These are phyloP conservation scores for Buceros bicornis DNA, from an alignment of 2,797 vertebrate species.

Conservation along the genomic window DNA sequence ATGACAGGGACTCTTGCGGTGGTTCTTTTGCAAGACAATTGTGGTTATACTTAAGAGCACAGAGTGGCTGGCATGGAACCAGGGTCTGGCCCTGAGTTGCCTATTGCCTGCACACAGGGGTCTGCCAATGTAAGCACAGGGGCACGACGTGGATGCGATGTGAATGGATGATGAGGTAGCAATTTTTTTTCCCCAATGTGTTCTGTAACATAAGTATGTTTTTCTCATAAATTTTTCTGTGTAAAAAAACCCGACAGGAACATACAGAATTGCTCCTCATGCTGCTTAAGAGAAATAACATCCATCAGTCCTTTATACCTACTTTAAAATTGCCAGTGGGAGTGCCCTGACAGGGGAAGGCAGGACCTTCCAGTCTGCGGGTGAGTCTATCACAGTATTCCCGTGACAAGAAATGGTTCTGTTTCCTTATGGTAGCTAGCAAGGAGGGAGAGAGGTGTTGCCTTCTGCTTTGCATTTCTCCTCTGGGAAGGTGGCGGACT, in stretches of 20 bases:
- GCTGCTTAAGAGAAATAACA: not conserved
- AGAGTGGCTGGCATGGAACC: not conserved
- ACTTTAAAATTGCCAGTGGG: not conserved
- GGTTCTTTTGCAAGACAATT: not conserved
- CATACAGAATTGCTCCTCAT: not conserved
- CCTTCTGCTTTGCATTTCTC: not conserved
- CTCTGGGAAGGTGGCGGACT: not conserved
- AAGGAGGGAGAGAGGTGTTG: not conserved
- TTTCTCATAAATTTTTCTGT: not conserved
- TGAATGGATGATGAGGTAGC: not conserved
- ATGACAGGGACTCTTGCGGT: fast-evolving
- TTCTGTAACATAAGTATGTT: not conserved
- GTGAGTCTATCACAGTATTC: not conserved
- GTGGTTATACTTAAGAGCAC: not conserved
- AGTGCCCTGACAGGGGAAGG: not conserved
- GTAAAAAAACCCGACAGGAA: not conserved
- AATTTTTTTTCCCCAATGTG: not conserved
- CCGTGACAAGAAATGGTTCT: not conserved
- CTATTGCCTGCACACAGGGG: not conserved
- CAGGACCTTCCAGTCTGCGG: not conserved
- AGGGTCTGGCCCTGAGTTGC: not conserved
- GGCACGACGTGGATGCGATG: fast-evolving
- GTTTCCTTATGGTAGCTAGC: not conserved
- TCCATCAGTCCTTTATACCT: not conserved
- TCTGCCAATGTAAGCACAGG: not conserved